Base-by-base conservation (phyloP, 1,140 invertebrate species). In the Helicorthomorpha holstii region DNA sequence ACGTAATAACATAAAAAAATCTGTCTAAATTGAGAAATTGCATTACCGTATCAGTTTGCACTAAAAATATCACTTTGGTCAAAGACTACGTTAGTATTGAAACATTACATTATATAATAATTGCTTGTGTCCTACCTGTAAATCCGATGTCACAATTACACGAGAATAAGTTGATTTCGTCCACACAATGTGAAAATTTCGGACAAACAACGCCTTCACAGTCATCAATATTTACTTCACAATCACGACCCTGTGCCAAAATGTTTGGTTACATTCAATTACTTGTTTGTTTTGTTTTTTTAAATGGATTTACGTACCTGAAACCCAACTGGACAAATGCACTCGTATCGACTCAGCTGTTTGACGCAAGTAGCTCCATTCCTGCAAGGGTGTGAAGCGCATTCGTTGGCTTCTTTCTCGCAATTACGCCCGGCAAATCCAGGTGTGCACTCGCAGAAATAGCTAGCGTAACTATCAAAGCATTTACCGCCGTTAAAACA, bases 391-490 rank as follows among this genome's bases (percentile, higher is more conserved):
- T 54, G 49, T 21, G 54, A 55, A 1, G 54, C n/a, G 54, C 66
- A 68, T 27, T 67, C 66, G 51, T 66, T 58, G 22, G 67, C 63
- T 51, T 67, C 57, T 1, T 3, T 53, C 51, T 54, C 55, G 53
- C 61, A 65, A 16, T 50, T 34, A 22, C 57, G 49, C 27, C 59
- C 60, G 1, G 45, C 48, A 49, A 59, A 61, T 4, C 66, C 67
- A 12, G 50, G 41, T 1, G 55, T 25, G 56, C 71, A 73, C 1
- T 59, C 54, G 54, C 69, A 74, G 3, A 54, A 62, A 61, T 64
- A 69, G 1, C 56, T 60, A 53, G 63, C 66, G 19, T 66, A 58
- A 16, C 58, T 55, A 57, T 76, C 70, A 14, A 60, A 57, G 55
- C 73, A 74, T n/a, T 7, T 3, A 7, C 59, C 60, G 22, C 48